Conservation (phyloP, 2,888 invertebrate species). For the Dasypogon diadema region DNA sequence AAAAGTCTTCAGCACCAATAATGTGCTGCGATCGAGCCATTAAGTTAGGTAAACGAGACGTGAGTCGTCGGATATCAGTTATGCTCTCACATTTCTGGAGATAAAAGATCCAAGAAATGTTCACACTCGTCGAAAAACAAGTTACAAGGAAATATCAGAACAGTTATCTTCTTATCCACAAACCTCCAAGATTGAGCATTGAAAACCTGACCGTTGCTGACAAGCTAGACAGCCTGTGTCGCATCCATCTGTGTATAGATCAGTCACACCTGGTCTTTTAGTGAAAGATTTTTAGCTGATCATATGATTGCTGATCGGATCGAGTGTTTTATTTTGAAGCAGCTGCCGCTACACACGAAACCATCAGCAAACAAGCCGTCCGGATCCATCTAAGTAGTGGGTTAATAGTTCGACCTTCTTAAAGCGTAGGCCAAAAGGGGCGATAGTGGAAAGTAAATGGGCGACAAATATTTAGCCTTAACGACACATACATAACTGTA, state of each 20-base stretch:
- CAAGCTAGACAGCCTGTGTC: constrained; percentile 19
- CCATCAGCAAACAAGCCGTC: neutral
- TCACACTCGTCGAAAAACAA: constrained; percentile 7
- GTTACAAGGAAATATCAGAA: constrained; percentile 40
- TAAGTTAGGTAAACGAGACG: constrained; percentile 27
- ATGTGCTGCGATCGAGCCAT: constrained; percentile 12
- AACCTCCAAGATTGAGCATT: constrained; percentile 18
- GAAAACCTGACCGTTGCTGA: constrained; percentile 24
- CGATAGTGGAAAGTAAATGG: constrained; percentile 25
- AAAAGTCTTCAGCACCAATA: constrained; percentile 1
- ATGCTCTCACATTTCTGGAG: constrained; percentile 32
- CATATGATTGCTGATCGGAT: constrained; percentile 33
- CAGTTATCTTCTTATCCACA: constrained; percentile 45
- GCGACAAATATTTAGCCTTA: constrained; percentile 34
- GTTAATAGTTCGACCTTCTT: constrained; percentile 1
- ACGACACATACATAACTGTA: constrained; percentile 25
- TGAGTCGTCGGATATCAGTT: constrained; percentile 26
- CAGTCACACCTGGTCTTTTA: constrained; percentile 36
- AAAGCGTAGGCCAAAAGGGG: neutral
- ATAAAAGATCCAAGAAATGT: constrained; percentile 12
- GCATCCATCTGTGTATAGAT: constrained; percentile 1
- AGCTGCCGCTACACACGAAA: neutral
- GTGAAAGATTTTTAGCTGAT: constrained; percentile 40
- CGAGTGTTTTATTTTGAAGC: neutral
- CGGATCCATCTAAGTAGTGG: neutral